Percentiles rank a stretch among this genome's conserved stretches.
phyloP scores from a whole-genome alignment of 1,140 invertebrate species.

The Drosophila paulistorum region DNA sequence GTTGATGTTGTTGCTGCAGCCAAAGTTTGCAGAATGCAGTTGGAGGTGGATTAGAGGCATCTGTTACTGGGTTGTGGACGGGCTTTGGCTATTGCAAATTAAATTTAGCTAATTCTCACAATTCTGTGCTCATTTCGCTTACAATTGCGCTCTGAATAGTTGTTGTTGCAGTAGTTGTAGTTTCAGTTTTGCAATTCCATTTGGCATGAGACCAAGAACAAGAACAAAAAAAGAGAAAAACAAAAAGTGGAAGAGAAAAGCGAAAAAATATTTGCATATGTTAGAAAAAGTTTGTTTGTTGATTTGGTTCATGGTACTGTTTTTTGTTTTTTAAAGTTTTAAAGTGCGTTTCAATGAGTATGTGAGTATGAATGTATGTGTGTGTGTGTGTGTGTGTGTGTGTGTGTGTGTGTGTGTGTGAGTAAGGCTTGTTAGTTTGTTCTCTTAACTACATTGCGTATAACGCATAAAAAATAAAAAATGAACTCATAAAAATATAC shows the following conservation, averaged over 20 bases:
- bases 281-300: constrained; percentile 62
- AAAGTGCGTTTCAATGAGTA: constrained; percentile 39
- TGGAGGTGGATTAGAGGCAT: constrained; percentile 67
- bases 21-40: constrained; percentile 81
- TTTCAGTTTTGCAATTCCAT: constrained; percentile 48
- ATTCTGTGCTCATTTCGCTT: constrained; percentile 83
- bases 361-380: constrained; percentile 14
- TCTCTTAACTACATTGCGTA: constrained; percentile 62
- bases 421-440: constrained; percentile 57
- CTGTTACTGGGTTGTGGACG: constrained; percentile 40
- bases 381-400: constrained; percentile 20
- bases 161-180: constrained; percentile 45
- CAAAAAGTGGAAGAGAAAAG: constrained; percentile 29
- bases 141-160: constrained; percentile 81
- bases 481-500: constrained; percentile 17
- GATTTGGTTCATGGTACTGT: constrained; percentile 34
- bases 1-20: constrained; percentile 76
- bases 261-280: constrained; percentile 57
- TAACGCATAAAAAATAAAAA: constrained; percentile 43
- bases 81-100: constrained; percentile 81
- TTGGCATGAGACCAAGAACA: constrained; percentile 26
- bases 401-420: constrained; percentile 36
- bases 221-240: constrained; percentile 23
- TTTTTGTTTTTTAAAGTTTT: constrained; percentile 42
- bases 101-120: constrained; percentile 83